Conservation (phyloP, 2,113 vertebrate species). For the Promerops cafer region DNA sequence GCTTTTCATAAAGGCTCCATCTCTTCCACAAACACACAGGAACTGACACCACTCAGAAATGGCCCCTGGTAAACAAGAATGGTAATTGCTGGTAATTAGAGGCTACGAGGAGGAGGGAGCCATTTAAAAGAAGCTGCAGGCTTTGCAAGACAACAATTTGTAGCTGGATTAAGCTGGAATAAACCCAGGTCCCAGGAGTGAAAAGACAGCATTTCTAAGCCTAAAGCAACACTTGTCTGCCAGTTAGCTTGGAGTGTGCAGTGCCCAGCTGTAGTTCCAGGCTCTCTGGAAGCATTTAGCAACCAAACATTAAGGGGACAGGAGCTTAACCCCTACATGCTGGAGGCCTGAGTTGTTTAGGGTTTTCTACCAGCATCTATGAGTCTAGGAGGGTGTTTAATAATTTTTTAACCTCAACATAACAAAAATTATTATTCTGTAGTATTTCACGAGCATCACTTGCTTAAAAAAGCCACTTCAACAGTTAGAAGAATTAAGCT, state of each 20-base stretch:
- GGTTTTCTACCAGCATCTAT: background rate
- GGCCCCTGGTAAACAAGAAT: slow-evolving; percentile 10
- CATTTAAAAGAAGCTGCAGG: background rate
- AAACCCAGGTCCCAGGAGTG: slow-evolving; percentile 40
- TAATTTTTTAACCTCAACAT: background rate
- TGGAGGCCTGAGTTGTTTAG: background rate
- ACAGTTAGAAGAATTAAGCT: background rate
- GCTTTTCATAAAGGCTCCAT: background rate
- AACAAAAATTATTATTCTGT: background rate
- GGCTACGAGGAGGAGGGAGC: background rate
- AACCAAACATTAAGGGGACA: background rate
- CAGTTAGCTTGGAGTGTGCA: slow-evolving; percentile 6
- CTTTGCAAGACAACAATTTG: slow-evolving; percentile 53
- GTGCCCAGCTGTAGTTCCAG: slow-evolving; percentile 35
- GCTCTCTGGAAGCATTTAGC: slow-evolving; percentile 38
- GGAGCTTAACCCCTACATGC: background rate
- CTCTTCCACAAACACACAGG: background rate
- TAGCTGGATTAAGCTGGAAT: slow-evolving; percentile 60
- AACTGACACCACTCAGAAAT: background rate
- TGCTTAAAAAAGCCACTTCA: background rate
- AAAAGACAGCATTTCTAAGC: slow-evolving; percentile 1
- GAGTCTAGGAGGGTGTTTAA: background rate
- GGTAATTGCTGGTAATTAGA: slow-evolving; percentile 21
- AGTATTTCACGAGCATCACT: background rate
- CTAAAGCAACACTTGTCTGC: slow-evolving; percentile 57